Base-by-base conservation (phyloP, 2,888 invertebrate genomes). In the Venustoraphidia nigricollis region DNA sequence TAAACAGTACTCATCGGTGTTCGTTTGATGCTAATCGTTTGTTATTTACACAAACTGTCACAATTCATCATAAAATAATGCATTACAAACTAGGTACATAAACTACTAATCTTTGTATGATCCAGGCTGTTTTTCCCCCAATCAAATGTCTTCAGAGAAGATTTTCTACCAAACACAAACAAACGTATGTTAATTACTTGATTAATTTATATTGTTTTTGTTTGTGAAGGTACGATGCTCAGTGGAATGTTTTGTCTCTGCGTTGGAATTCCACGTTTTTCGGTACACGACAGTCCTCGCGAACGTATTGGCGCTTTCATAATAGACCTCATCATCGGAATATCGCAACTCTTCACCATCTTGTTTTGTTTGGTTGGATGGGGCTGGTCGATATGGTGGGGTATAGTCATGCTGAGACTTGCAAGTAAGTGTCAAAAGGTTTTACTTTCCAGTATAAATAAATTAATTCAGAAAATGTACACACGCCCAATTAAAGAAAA, bases 311-410 rank as follows among this genome's bases (percentile, higher is more conserved):
- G 88, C 27, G 79, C 92, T 2, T 77, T 94, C 56, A 74, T 92
- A 54, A 85, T 94, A 51, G 88, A 95, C 67, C 67, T 84, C 36
- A 69, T 91, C 55, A 89, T 95, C 49, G 94, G 92, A 0, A 72
- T 84, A 48, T 81, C 89, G 13, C 96, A 96, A 68, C 71, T 91
- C 58, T 92, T 94, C 70, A 94, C 94, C 27, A 87, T 95, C 46
- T 76, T 94, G 47, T 95, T 96, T 71, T 86, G 95, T 60, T 77
- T 93, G 46, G 93, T 91, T 39, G 90, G 96, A 13, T 96, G 95
- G 95, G 94, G 95, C 56, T 96, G 96, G 96, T 91, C 93, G 51
- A 83, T 96, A 53, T 93, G 93, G 81, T 96, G 96, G 96, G 96
- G 95, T 3, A 82, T 92, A 55, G 87, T 91, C 60, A 87, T 95